A percentile compares a stretch with the other conserved stretches of the same genome.
phyloP scores from a whole-genome alignment of 2,113 vertebrate species.

The Sinocyclocheilus rhinocerous region DNA sequence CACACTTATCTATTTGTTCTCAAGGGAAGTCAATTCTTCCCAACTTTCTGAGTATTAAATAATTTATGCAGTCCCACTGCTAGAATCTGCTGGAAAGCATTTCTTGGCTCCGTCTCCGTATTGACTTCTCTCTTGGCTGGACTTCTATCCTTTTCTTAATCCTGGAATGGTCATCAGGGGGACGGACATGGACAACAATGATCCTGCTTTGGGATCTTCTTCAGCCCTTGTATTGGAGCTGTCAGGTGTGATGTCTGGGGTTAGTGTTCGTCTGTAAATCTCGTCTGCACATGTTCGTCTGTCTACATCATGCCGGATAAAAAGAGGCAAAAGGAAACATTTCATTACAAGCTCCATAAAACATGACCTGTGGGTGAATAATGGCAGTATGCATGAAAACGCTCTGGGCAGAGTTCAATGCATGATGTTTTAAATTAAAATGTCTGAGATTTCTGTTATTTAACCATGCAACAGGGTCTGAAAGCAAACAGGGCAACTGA shows the following conservation, averaged over 20 bases:
- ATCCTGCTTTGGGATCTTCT: neutral
- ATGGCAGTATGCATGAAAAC: neutral
- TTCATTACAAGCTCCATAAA: neutral
- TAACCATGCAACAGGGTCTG: neutral
- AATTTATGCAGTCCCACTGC: neutral
- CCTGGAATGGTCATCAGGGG: conserved; percentile 12
- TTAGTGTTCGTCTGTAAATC: conserved; percentile 2
- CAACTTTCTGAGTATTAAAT: neutral
- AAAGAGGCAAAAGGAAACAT: neutral
- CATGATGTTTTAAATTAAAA: neutral
- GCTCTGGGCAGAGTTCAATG: neutral
- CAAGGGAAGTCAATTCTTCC: neutral
- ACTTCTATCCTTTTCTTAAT: neutral
- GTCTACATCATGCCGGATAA: neutral
- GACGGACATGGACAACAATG: neutral
- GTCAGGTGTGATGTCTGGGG: conserved; percentile 21
- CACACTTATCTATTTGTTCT: neutral
- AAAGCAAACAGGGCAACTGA: neutral
- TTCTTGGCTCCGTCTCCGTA: neutral
- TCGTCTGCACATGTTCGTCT: conserved; percentile 8
- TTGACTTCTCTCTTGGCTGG: neutral
- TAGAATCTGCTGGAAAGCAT: neutral
- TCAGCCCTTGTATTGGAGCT: conserved; percentile 16
- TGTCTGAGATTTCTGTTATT: neutral
- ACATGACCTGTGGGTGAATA: neutral